Evolutionary conservation across 2,113 vertebrate species (phyloP), one percentile per base, ranked within the genome.

Genomic region (Platysternon megacephalum): DNA sequence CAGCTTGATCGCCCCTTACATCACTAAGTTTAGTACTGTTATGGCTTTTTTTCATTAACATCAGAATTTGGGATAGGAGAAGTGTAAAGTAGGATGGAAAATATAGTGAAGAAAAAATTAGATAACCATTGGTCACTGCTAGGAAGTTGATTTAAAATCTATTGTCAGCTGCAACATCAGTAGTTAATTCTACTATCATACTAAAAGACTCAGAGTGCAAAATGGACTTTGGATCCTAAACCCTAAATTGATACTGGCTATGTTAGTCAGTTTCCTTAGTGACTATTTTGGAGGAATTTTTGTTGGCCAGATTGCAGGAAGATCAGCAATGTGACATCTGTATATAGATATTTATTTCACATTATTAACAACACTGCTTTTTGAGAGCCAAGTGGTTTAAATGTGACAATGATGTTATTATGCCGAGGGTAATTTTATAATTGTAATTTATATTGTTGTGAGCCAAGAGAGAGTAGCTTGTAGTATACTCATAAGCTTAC

Each of bases 91-190:
- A 84, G 19, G 5, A 42, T 91, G 35, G 48, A n/a, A 79, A 95
- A 85, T 84, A 35, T 12, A 2, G 9, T 91, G 48, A 91, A 90
- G 92, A 85, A 88, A 96, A 95, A 89, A 11, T 14, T 56, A 13
- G 26, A 26, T 86, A 61, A 78, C 88, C 85, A 42, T 83, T 78
- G 61, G 3, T 48, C 10, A 76, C 90, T 72, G 46, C 56, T 29
- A 61, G n/a, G 85, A 85, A 93, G 84, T 32, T 46, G 68, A 51
- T 84, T 84, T 90, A 65, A 95, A 90, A 84, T 68, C 17, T 94
- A 11, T 91, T 32, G 17, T 56, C n/a, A 90, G 26, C 55, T 88
- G 68, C 24, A 21, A 2, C 94, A 7, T 29, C 44, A 48, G 65
- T 42, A 85, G 44, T 91, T 94, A 65, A 49, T 86, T 92, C 29